Base-by-base conservation (phyloP, 2,797 vertebrate genomes). In the Xiphorhynchus erythropygius region DNA sequence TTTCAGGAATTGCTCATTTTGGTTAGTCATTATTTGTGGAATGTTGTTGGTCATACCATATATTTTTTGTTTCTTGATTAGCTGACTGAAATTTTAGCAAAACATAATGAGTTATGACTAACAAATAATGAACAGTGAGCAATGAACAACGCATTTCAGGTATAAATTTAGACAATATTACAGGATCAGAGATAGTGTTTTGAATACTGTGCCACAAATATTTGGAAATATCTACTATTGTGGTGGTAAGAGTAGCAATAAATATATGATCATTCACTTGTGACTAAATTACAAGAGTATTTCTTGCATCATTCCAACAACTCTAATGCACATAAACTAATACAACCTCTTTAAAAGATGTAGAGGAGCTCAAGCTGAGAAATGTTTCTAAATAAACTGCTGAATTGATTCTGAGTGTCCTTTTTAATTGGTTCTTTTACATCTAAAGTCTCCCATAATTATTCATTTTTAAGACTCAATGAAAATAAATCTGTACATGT, bases 61-160 rank as follows among this genome's bases (percentile, higher is more conserved):
- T 55, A 84, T 90, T 93, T 93, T 84, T 83, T 93, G 33, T 37
- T 82, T 81, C 90, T 87, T 87, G 69, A 86, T 93, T 93, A 95
- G 42, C 37, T 84, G 62, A 76, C 74, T 91, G 69, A 89, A 94
- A 59, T 23, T 89, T 90, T 87, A 83, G 74, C 67, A 87, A 59
- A 87, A 87, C 63, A 65, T 84, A 92, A 89, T 82, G 78, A 90
- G 32, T 89, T 94, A 90, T 89, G 74, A 88, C 57, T 93, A 94
- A 90, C 35, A 90, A 94, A 76, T 81, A 89, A 87, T 70, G 63
- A 95, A 49, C n/a, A 42, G 15, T 49, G 68, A 85, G 49, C 50
- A 89, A 84, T 52, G 55, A 93, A 76, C 39, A 88, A 63, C n/a
- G 5, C 33, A 56, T 73, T 95, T 65, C 50, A 63, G 52, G n/a